Percentiles rank a stretch among this genome's conserved stretches.
Conservation (phyloP, 2,113 vertebrate genomes). For the Leptosomus discolor region DNA sequence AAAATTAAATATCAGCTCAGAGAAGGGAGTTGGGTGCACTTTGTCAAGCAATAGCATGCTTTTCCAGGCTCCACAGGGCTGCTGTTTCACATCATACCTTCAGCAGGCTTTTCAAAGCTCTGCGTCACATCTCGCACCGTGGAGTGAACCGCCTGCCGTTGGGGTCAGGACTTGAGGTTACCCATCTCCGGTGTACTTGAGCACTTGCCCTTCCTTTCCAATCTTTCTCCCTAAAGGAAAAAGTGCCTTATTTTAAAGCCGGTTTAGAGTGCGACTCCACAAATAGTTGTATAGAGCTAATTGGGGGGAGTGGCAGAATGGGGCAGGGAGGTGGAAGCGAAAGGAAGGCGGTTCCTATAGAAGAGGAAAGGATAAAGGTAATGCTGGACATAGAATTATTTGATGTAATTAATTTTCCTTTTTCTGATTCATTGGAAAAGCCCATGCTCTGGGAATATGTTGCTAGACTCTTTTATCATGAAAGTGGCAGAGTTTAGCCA, state of each 20-base stretch:
- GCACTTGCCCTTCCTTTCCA: background rate
- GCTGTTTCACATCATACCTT: background rate
- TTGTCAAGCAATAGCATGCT: background rate
- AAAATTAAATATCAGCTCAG: background rate
- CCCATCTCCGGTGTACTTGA: background rate
- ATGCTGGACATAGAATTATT: background rate
- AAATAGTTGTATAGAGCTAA: background rate
- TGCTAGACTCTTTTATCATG: background rate
- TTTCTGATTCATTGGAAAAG: background rate
- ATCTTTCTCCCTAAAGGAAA: background rate
- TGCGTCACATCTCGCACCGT: background rate
- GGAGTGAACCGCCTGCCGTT: background rate
- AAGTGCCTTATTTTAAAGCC: background rate
- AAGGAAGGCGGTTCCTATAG: background rate
- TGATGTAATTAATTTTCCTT: background rate
- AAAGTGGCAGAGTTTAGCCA: background rate
- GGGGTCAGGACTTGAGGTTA: background rate
- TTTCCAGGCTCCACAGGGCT: background rate
- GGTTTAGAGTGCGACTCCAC: background rate
- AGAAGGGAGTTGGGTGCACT: background rate
- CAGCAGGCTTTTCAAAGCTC: background rate
- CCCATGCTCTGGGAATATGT: background rate
- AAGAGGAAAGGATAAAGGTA: background rate
- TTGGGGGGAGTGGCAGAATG: background rate
- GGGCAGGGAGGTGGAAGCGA: background rate